Conservation (phyloP, 2,888 invertebrate genomes). For the Argyresthia goedartella region DNA sequence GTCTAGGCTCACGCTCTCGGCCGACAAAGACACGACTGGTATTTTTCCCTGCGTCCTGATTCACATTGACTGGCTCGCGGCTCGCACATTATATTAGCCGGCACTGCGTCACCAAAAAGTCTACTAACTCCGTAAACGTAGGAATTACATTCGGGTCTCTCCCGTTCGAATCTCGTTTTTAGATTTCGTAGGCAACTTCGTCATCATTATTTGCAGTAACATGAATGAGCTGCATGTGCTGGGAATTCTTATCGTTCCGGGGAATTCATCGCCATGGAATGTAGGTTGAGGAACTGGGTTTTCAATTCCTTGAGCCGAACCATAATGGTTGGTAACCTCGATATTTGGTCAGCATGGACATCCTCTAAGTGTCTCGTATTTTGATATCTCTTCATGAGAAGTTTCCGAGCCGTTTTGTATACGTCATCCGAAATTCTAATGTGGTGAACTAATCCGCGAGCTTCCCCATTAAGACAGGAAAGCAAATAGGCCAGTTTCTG, state of each 20-base stretch:
- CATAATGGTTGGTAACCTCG: background rate
- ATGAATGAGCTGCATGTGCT: no score
- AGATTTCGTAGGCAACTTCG: background rate
- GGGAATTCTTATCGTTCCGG: background rate
- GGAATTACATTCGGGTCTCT: background rate
- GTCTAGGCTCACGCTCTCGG: background rate
- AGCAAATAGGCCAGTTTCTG: no score
- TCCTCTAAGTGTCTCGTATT: conserved; percentile 6
- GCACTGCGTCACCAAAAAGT: background rate
- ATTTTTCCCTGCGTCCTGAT: background rate
- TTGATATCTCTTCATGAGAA: conserved; percentile 4
- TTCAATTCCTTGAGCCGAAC: background rate
- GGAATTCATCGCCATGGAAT: background rate
- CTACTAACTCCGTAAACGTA: background rate
- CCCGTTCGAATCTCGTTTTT: background rate
- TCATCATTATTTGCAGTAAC: background rate
- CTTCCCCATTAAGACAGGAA: no score
- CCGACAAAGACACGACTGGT: background rate
- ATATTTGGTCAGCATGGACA: background rate
- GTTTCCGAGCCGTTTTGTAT: no score
- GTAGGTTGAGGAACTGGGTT: background rate
- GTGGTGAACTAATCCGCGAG: no score
- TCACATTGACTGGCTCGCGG: no score
- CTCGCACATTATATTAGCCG: background rate
- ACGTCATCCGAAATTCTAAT: no score